Evolutionary conservation across 2,113 vertebrate genomes (phyloP).

Genomic region (Daphoenositta chrysoptera): DNA sequence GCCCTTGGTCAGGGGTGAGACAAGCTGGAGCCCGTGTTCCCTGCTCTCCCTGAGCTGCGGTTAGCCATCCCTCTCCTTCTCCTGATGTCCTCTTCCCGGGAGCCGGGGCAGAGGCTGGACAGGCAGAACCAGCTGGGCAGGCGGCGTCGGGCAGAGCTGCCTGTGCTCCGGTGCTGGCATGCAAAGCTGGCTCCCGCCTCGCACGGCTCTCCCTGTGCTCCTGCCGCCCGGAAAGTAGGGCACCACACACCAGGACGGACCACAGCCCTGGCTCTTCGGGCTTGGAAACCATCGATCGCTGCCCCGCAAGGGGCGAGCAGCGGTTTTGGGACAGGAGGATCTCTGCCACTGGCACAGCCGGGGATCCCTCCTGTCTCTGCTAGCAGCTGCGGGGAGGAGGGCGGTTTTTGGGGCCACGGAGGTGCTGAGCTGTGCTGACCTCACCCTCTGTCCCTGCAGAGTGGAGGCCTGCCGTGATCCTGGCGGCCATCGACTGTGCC

Average conservation of each 20-base stretch:
- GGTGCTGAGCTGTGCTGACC: neutral
- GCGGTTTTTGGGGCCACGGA: accelerated
- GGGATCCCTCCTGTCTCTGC: accelerated
- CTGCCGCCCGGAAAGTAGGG: neutral
- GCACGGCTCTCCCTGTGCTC: accelerated
- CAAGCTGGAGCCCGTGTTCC: neutral
- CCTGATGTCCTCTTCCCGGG: neutral
- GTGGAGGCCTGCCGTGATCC: slow-evolving; percentile 68
- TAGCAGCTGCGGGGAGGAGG: accelerated
- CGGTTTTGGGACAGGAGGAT: neutral
- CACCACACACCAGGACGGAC: accelerated
- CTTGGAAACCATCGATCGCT: accelerated
- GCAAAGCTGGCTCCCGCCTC: neutral
- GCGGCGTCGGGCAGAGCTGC: neutral
- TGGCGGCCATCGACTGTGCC: slow-evolving; percentile 69
- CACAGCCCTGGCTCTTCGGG: accelerated
- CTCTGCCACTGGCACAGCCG: accelerated
- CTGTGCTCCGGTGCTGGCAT: accelerated
- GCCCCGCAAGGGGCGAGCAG: accelerated
- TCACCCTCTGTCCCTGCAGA: neutral
- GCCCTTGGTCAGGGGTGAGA: neutral
- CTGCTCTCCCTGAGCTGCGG: accelerated
- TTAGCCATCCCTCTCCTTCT: neutral
- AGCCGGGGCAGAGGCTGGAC: neutral
- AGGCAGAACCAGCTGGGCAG: slow-evolving; percentile 26